Evolutionary conservation across 1,140 invertebrate species (phyloP).

Genomic region (Drosophila nikananu): DNA sequence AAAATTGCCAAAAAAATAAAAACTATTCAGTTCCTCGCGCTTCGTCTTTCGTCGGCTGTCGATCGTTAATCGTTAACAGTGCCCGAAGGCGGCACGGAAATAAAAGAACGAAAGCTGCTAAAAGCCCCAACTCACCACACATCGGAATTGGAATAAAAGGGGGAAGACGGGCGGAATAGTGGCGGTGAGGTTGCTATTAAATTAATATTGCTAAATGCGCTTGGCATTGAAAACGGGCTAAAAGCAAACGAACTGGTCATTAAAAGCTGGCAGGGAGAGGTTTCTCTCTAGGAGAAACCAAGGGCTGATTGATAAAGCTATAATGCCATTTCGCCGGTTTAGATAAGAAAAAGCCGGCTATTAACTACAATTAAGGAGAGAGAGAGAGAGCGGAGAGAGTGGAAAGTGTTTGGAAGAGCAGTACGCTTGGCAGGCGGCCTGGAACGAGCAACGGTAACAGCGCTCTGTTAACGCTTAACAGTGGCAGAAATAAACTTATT

Average conservation of each 20-base stretch:
- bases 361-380: conserved; percentile 31
- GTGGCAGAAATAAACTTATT: conserved; percentile 75
- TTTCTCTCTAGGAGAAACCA: not conserved
- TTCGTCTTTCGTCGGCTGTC: conserved; percentile 37
- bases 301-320: conserved; percentile 43
- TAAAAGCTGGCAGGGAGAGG: not conserved
- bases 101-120: conserved; percentile 74
- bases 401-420: conserved; percentile 19
- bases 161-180: conserved; percentile 18
- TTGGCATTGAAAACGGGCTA: conserved; percentile 67
- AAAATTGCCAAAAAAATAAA: conserved; percentile 70
- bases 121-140: conserved; percentile 59
- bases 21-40: conserved; percentile 37
- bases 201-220: conserved; percentile 43
- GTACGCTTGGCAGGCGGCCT: conserved; percentile 5
- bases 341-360: conserved; percentile 74
- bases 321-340: conserved; percentile 65
- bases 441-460: conserved; percentile 48
- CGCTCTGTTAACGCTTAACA: conserved; percentile 52
- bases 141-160: conserved; percentile 6
- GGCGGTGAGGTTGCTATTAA: conserved; percentile 19
- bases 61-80: conserved; percentile 62
- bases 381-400: conserved; percentile 13
- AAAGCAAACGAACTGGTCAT: conserved; percentile 9
- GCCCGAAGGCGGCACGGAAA: conserved; percentile 63